phyloP scores from a whole-genome alignment of 1,140 invertebrate species.

The Popillia japonica region DNA sequence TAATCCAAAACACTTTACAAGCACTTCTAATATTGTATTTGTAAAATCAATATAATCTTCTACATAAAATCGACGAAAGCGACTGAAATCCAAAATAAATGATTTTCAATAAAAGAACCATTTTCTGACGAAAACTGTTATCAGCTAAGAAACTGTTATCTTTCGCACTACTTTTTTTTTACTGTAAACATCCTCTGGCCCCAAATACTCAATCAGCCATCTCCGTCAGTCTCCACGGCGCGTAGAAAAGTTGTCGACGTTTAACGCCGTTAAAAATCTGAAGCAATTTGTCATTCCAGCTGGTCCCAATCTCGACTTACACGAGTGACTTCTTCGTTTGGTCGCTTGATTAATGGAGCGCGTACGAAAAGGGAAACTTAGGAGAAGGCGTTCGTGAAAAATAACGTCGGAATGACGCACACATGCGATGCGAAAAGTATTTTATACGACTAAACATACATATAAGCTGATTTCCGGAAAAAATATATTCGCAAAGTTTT shows the following conservation, averaged over 20 bases:
- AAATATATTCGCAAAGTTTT: conserved; percentile 23
- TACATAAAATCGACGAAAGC: too few species aligned
- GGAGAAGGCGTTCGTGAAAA: conserved; percentile 22
- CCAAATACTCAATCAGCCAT: neutral
- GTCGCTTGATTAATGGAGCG: conserved; percentile 14
- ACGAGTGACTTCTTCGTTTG: conserved; percentile 26
- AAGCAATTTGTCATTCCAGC: conserved; percentile 24
- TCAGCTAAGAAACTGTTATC: too few species aligned
- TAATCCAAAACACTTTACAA: too few species aligned
- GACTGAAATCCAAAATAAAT: too few species aligned
- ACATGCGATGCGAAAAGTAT: conserved; percentile 2
- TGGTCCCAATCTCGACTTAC: conserved; percentile 12
- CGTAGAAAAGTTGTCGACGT: conserved; percentile 23
- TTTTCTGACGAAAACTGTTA: too few species aligned
- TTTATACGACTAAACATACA: neutral
- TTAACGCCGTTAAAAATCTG: conserved; percentile 28
- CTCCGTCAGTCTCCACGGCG: neutral
- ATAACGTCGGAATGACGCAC: neutral
- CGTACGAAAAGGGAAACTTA: conserved; percentile 21
- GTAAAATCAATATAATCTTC: too few species aligned
- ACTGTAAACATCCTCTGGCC: neutral
- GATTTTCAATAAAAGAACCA: too few species aligned
- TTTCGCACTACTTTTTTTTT: too few species aligned
- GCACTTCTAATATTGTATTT: too few species aligned
- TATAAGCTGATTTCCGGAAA: conserved; percentile 1